Percentiles rank a stretch among this genome's conserved stretches.
Evolutionary conservation across 2,797 vertebrate species (phyloP).

Genomic region (Garrulus glandarius): DNA sequence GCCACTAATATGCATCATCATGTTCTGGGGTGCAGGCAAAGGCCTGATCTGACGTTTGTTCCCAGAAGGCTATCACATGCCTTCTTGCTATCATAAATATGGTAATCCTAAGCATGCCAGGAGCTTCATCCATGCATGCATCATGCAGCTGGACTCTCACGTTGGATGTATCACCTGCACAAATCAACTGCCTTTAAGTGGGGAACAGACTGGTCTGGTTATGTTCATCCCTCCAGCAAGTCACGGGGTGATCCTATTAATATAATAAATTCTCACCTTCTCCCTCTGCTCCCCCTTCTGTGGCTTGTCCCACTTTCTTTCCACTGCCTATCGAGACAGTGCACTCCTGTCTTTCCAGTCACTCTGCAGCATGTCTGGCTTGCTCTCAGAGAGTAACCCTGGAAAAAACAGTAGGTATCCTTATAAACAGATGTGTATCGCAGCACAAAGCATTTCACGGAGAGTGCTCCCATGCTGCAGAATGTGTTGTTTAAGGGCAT

Average conservation of each 20-base stretch:
- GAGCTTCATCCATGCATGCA: not conserved
- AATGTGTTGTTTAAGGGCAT: not conserved
- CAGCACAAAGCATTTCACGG: not conserved
- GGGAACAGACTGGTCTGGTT: not conserved
- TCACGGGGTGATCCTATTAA: not conserved
- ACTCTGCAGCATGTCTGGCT: not conserved
- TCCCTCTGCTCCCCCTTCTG: not conserved
- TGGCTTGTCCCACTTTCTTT: not conserved
- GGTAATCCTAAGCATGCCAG: not conserved
- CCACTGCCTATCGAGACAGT: not conserved
- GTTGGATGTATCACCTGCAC: not conserved
- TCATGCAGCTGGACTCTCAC: not conserved
- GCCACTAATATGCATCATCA: not conserved
- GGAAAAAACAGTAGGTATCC: not conserved
- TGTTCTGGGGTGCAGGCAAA: not conserved
- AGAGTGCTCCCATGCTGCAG: not conserved
- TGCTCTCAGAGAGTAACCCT: not conserved
- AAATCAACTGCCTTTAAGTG: not conserved
- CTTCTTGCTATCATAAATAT: not conserved
- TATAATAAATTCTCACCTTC: not conserved
- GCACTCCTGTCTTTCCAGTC: not conserved
- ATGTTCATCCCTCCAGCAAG: not conserved
- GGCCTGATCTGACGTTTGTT: not conserved
- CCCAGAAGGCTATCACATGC: not conserved
- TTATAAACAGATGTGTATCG: accelerated